Evolutionary conservation across 1,140 invertebrate genomes (phyloP).

Genomic region (Vollenhovia emeryi): DNA sequence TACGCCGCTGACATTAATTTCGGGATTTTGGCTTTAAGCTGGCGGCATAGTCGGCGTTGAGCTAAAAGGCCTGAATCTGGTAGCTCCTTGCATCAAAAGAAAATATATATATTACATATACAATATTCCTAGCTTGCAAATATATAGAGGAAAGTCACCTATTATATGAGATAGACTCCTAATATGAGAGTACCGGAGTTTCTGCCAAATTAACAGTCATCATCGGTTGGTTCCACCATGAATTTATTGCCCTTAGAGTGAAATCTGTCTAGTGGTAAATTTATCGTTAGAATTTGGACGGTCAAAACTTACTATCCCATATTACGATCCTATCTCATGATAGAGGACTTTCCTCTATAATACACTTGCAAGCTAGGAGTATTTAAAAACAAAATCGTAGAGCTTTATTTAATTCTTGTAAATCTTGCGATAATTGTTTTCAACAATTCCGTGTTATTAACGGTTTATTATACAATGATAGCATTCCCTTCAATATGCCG

Average conservation of each 20-base stretch:
- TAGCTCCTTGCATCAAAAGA: background rate
- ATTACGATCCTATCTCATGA: too few relatives aligned
- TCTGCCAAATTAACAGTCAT: too few relatives aligned
- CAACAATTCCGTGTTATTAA: background rate
- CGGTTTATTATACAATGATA: background rate
- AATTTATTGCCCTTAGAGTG: too few relatives aligned
- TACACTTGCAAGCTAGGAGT: background rate
- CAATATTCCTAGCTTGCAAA: too few relatives aligned
- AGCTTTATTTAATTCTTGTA: background rate
- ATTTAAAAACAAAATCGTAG: background rate
- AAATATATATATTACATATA: background rate
- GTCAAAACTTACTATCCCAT: too few relatives aligned
- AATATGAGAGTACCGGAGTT: too few relatives aligned
- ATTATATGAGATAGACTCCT: too few relatives aligned
- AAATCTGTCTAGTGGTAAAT: too few relatives aligned
- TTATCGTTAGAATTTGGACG: too few relatives aligned
- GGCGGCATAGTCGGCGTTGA: background rate
- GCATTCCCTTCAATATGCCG: background rate
- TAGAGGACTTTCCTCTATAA: too few relatives aligned
- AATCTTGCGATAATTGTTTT: background rate
- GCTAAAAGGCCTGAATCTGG: background rate
- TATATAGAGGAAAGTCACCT: too few relatives aligned
- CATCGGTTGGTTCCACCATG: too few relatives aligned
- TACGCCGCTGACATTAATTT: constrained; percentile 46
- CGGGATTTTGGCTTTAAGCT: constrained; percentile 42